Percentiles rank a stretch among this genome's conserved stretches.
These are phyloP conservation scores for Potamilus streckersoni DNA, from an alignment of 1,140 invertebrate species.

Conservation along the genomic window DNA sequence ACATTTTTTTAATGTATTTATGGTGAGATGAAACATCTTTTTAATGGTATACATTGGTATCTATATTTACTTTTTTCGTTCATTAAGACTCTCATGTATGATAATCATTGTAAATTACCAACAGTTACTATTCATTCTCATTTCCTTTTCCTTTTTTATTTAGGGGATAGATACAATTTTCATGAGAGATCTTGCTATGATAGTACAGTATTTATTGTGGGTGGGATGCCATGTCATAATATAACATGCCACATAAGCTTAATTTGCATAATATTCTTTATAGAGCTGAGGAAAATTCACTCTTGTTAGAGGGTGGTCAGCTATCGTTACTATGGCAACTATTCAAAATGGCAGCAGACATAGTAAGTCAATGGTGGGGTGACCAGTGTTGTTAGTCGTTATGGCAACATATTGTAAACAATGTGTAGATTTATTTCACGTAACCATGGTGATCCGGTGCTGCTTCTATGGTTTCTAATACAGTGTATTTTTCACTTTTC, in stretches of 20 bases:
- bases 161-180: no score
- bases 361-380: conserved; percentile 30
- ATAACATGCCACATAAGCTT: conserved; percentile 8
- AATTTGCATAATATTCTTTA: conserved; percentile 21
- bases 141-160: no score
- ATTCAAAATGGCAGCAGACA: conserved; percentile 12
- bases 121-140: no score
- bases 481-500: no score
- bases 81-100: no score
- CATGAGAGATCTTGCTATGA: no score
- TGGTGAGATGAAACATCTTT: no score
- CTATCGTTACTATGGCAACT: conserved; percentile 8
- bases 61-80: no score
- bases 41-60: no score
- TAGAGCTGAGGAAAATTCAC: conserved; percentile 21
- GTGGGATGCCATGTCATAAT: background rate
- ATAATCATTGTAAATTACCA: no score
- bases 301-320: conserved; percentile 12
- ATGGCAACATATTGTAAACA: conserved; percentile 35
- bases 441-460: conserved; percentile 24
- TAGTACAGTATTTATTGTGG: background rate
- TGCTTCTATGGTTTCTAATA: conserved; percentile 6
- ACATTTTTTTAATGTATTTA: no score
- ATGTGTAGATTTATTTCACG: conserved; percentile 43
- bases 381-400: conserved; percentile 31